Conservation (phyloP, 2,113 vertebrate species). For the Phyllostomus discolor region DNA sequence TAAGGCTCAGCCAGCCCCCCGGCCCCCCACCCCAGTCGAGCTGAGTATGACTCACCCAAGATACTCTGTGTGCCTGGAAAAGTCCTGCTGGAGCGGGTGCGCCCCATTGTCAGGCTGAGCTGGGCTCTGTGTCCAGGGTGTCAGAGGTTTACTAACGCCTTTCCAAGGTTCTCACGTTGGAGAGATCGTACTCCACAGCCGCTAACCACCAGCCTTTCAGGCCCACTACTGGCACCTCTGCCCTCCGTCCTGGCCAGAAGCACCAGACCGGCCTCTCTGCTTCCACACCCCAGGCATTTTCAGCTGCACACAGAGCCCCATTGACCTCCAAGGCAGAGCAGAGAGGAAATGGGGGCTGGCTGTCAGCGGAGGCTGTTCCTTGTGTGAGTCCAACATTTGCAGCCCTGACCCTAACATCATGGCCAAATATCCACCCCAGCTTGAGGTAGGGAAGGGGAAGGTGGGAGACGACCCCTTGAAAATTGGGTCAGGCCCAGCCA, state of each 20-base stretch:
- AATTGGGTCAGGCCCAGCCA: accelerated
- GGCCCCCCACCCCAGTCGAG: not conserved
- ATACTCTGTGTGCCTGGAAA: constrained; percentile 40
- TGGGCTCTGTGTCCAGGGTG: not conserved
- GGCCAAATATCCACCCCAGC: not conserved
- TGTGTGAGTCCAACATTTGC: not conserved
- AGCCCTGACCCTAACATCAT: not conserved
- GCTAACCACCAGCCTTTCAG: not conserved
- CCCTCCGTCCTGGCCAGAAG: not conserved
- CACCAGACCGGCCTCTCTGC: accelerated
- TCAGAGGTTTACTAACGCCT: not conserved
- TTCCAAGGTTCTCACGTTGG: constrained; percentile 27
- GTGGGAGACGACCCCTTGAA: not conserved
- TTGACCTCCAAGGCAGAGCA: not conserved
- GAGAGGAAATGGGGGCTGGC: not conserved
- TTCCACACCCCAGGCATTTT: not conserved
- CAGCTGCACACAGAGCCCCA: not conserved
- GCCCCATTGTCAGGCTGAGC: not conserved
- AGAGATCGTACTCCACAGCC: not conserved
- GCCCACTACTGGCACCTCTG: constrained; percentile 30
- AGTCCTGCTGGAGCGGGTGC: accelerated
- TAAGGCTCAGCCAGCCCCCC: not conserved
- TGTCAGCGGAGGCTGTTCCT: not conserved
- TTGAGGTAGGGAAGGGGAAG: not conserved
- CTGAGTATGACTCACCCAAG: constrained; percentile 35